A percentile compares a stretch with the other conserved stretches of the same genome.
Evolutionary conservation across 2,888 invertebrate genomes (phyloP).

Genomic region (Malthinus seriepunctatus): DNA sequence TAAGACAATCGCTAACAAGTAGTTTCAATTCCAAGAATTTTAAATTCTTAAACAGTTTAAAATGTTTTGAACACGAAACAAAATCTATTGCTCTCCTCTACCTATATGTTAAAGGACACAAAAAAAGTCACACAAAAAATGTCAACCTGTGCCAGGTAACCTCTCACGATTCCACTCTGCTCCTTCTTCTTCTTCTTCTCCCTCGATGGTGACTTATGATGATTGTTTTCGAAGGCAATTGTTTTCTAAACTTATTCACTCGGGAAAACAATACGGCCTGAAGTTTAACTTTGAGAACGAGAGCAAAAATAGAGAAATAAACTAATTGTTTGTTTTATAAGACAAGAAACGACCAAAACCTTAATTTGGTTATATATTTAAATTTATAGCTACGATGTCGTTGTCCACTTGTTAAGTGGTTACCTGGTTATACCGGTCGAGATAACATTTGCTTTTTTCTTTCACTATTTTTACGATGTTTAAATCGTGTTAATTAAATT

Average conservation of each 20-base stretch:
- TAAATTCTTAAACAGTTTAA: slow-evolving; percentile 54
- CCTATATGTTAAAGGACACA: slow-evolving; percentile 49
- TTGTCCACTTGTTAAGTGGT: slow-evolving; percentile 26
- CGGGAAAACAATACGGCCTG: slow-evolving; percentile 14
- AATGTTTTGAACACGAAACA: slow-evolving; percentile 55
- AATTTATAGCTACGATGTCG: slow-evolving; percentile 24
- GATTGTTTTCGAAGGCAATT: slow-evolving; percentile 44
- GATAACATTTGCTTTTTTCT: slow-evolving; percentile 22
- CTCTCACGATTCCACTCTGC: slow-evolving; percentile 48
- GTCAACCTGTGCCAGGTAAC: slow-evolving; percentile 46
- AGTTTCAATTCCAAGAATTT: slow-evolving; percentile 54
- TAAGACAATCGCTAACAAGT: slow-evolving; percentile 54
- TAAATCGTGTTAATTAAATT: slow-evolving; percentile 28
- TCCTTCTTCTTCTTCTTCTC: slow-evolving; percentile 31
- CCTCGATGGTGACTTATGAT: slow-evolving; percentile 51
- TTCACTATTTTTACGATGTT: slow-evolving; percentile 17
- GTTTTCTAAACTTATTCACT: slow-evolving; percentile 29
- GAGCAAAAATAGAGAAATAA: slow-evolving; percentile 14
- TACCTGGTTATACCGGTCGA: slow-evolving; percentile 23
- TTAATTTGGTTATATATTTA: slow-evolving; percentile 25
- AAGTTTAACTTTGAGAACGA: not conserved
- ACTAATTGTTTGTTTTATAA: slow-evolving; percentile 22
- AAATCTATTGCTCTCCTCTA: slow-evolving; percentile 53
- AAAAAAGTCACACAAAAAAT: slow-evolving; percentile 46
- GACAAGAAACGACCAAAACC: slow-evolving; percentile 15